Percentiles rank a stretch among this genome's conserved stretches.
phyloP scores from a whole-genome alignment of 1,140 invertebrate genomes.

The Gonatopus flavifemur region DNA sequence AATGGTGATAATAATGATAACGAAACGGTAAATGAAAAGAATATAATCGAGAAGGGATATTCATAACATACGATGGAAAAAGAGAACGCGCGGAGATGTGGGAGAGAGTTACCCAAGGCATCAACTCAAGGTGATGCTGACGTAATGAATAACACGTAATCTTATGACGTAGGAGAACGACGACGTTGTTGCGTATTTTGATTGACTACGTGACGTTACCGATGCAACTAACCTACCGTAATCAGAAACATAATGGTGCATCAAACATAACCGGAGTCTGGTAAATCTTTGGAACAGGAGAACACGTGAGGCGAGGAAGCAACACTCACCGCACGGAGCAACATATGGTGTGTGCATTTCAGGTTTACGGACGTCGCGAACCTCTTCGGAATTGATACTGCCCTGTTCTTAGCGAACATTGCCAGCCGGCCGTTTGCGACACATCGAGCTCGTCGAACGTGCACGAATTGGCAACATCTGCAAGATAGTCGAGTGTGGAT shows the following conservation, averaged over 20 bases:
- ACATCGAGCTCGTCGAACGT: slow-evolving; percentile 23
- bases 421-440: slow-evolving; percentile 48
- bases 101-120: too few species aligned
- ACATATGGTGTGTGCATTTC: too few species aligned
- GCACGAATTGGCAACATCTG: slow-evolving; percentile 39
- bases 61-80: too few species aligned
- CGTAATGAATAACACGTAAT: neutral
- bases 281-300: slow-evolving; percentile 53
- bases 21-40: neutral
- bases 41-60: too few species aligned
- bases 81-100: too few species aligned
- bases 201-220: slow-evolving; percentile 24
- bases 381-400: too few species aligned
- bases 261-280: slow-evolving; percentile 57
- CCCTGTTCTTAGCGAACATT: slow-evolving; percentile 43
- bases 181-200: neutral
- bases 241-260: slow-evolving; percentile 54
- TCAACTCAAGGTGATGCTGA: slow-evolving; percentile 3
- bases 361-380: neutral
- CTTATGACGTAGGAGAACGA: neutral
- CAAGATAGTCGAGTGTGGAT: too few species aligned
- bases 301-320: slow-evolving; percentile 34
- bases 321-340: neutral
- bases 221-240: slow-evolving; percentile 58
- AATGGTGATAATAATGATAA: too few species aligned